Percentiles rank a stretch among this genome's conserved stretches.
These are phyloP conservation scores for Diplodus puntazzo DNA, from an alignment of 2,797 vertebrate species.

Conservation along the genomic window DNA sequence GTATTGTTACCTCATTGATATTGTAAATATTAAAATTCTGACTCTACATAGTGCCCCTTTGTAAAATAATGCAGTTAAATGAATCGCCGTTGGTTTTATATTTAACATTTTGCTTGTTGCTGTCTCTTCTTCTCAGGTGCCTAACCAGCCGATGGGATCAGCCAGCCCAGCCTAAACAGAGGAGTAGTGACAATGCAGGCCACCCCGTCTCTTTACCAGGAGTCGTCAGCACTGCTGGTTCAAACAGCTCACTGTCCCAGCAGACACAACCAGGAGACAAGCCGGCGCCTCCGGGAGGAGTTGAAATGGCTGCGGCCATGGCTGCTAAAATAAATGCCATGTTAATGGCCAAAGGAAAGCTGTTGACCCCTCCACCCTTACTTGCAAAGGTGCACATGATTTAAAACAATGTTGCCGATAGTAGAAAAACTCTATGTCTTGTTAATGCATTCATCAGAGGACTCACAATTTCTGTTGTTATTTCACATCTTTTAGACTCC, in stretches of 20 bases:
- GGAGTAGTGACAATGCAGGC: constrained; percentile 64
- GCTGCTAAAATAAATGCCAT: constrained; percentile 90
- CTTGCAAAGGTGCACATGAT: constrained; percentile 80
- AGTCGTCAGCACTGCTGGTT: constrained; percentile 33
- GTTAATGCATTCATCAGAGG: not conserved
- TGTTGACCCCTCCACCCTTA: constrained; percentile 85
- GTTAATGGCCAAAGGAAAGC: constrained; percentile 90
- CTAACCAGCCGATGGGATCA: constrained; percentile 87
- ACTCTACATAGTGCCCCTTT: not conserved
- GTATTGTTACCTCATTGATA: not conserved
- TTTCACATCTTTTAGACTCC: constrained; percentile 61
- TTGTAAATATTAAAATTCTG: not conserved
- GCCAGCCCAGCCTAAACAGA: constrained; percentile 74
- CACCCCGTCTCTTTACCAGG: constrained; percentile 63
- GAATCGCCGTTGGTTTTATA: not conserved
- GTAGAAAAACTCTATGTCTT: not conserved
- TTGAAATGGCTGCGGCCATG: constrained; percentile 87
- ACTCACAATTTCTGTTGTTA: constrained; percentile 5
- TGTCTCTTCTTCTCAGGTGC: constrained; percentile 72
- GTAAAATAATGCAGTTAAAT: not conserved
- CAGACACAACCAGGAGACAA: constrained; percentile 36
- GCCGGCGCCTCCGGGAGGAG: constrained; percentile 76
- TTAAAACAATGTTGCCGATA: not conserved
- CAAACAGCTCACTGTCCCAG: constrained; percentile 43
- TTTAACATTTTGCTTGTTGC: not conserved